Evolutionary conservation across 2,113 vertebrate genomes (phyloP).

Genomic region (Narcine bancroftii): DNA sequence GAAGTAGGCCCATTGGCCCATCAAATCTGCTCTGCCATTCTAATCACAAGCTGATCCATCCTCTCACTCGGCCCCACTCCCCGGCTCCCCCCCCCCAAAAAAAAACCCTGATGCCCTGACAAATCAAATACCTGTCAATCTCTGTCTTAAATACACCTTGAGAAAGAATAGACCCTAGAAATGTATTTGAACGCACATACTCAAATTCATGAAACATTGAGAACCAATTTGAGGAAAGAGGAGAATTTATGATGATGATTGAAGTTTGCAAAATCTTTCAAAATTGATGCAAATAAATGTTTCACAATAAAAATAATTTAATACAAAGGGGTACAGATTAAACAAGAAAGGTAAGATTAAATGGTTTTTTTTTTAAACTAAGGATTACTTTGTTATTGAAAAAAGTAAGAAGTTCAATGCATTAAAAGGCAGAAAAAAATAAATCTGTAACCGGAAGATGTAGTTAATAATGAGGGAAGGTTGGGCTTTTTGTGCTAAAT

Average conservation of each 20-base stretch:
- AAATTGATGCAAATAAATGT: background rate
- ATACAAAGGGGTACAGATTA: background rate
- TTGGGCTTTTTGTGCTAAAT: background rate
- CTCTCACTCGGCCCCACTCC: no score
- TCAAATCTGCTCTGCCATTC: no score
- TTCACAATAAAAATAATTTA: background rate
- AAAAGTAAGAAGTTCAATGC: background rate
- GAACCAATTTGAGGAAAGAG: background rate
- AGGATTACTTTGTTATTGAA: background rate
- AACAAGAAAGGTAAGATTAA: background rate
- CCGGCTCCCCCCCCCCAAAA: no score
- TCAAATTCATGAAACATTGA: background rate
- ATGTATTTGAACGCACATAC: background rate
- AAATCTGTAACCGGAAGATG: background rate
- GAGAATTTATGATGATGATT: background rate
- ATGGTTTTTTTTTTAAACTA: background rate
- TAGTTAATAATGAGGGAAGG: background rate
- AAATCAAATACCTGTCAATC: no score
- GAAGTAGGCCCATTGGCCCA: no score
- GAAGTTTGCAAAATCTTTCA: background rate
- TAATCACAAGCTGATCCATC: no score
- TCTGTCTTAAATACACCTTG: no score
- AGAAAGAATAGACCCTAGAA: background rate
- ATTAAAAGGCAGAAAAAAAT: background rate
- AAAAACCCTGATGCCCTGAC: no score